These are phyloP conservation scores for Myripristis murdjan DNA, from an alignment of 2,797 vertebrate genomes.

Conservation along the genomic window DNA sequence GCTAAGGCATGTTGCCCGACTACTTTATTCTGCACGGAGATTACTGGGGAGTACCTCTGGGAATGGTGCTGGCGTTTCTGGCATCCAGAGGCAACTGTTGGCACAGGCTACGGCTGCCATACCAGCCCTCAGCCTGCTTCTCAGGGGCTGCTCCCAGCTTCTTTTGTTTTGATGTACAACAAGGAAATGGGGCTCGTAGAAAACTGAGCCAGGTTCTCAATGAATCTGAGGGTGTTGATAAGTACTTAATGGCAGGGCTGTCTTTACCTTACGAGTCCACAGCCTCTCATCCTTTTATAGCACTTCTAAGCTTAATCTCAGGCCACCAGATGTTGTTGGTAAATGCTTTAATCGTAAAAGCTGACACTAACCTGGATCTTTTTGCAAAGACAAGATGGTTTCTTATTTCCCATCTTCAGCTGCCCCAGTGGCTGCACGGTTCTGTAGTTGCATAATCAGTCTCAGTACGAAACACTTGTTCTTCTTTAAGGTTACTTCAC, in stretches of 20 bases:
- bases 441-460: conserved; percentile 18
- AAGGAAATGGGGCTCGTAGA: conserved; percentile 27
- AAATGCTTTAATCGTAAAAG: conserved; percentile 1
- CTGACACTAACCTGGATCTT: conserved; percentile 11
- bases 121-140: conserved; percentile 31
- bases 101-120: conserved; percentile 18
- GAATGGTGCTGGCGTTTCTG: conserved; percentile 56
- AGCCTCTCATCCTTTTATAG: conserved; percentile 44
- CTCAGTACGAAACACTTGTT: conserved; percentile 25
- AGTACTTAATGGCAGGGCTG: conserved; percentile 26
- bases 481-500: not conserved
- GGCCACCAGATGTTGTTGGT: conserved; percentile 16
- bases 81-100: conserved; percentile 50
- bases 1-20: conserved; percentile 29
- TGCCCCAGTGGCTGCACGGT: not conserved
- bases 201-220: conserved; percentile 19
- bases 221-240: conserved; percentile 21
- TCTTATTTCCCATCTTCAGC: conserved; percentile 20
- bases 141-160: conserved; percentile 14
- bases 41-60: conserved; percentile 50
- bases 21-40: conserved; percentile 51
- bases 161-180: conserved; percentile 7
- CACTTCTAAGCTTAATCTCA: conserved; percentile 41
- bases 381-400: conserved; percentile 29
- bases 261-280: conserved; percentile 6